Evolutionary conservation across 1,140 invertebrate genomes (phyloP), one percentile per base, ranked within the genome.

Genomic region (Drosophila dunni): DNA sequence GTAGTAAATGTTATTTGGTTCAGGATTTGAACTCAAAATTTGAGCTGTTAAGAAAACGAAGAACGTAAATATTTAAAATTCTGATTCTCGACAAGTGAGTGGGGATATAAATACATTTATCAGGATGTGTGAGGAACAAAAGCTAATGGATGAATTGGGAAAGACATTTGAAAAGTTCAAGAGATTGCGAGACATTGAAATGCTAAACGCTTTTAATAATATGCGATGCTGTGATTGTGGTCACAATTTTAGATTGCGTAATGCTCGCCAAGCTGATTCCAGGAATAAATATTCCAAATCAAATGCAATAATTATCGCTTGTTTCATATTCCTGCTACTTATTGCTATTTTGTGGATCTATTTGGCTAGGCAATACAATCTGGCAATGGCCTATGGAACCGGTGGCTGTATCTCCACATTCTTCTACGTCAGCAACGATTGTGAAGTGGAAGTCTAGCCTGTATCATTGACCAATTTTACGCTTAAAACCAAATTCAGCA

Each of bases 141-240:
- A 34, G 7, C n/a, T 83, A 33, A 2, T 77, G 9, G 48, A 67
- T 34, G 77, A 75, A 10, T 24, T 84, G 5, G 48, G 13, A 11
- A 10, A 67, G 45, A 79, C 62, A 6, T 83, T 83, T n/a, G 8
- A 6, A 1, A 70, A 56, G 6, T 57, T 33, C 38, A 73, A 56
- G 44, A 29, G 57, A n/a, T 5, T 29, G 11, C 77, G 68, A 0
- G 10, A 29, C 0, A 0, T 15, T 7, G 51, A 73, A 1, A 53
- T 80, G 77, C 7, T 84, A 5, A 36, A 70, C 4, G 13, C 77
- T 6, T 13, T 84, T 0, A 44, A 48, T 10, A 29, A 53, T 15
- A 46, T 84, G n/a, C 81, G 74, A 0, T 80, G 74, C 65, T 84
- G 81, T 9, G 57, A 81, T 0, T 86, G 81, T 20, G 65, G 73